Conservation (phyloP, 2,888 invertebrate species). For the Cataglyphis altisquamis region DNA sequence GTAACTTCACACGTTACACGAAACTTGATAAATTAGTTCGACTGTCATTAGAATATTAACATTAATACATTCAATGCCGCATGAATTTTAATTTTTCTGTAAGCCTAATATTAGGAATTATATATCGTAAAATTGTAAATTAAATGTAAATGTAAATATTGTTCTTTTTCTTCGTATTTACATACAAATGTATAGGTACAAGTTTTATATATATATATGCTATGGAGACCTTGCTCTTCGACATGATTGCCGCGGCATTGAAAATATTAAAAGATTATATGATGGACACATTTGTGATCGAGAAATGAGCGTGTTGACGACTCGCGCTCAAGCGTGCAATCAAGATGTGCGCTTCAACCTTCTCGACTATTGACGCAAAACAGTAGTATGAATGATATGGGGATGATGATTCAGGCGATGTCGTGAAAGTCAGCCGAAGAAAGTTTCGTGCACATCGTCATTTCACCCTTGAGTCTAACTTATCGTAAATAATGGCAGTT, state of each 20-base stretch:
- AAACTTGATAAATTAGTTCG: conserved; percentile 51
- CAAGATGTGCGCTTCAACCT: conserved; percentile 56
- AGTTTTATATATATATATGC: background rate
- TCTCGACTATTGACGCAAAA: conserved; percentile 83
- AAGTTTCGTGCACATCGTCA: conserved; percentile 50
- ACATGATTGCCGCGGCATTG: conserved; percentile 5
- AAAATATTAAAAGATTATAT: conserved; percentile 12
- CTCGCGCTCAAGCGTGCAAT: conserved; percentile 1
- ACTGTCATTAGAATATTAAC: conserved; percentile 51
- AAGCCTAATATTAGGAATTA: background rate
- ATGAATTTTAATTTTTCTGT: background rate
- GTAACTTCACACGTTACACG: background rate
- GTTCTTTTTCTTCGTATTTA: background rate
- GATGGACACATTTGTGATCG: background rate
- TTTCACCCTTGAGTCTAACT: conserved; percentile 30
- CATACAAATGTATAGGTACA: background rate
- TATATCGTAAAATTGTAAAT: background rate
- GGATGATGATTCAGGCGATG: conserved; percentile 82
- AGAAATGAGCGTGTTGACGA: conserved; percentile 24
- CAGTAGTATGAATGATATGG: conserved; percentile 84
- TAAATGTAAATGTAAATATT: conserved; percentile 3
- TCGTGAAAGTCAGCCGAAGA: conserved; percentile 83
- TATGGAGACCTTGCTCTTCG: conserved; percentile 3
- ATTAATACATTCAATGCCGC: conserved; percentile 36
- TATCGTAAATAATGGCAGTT: conserved; percentile 62